phyloP scores from a whole-genome alignment of 2,797 vertebrate species.

The Gymnopithys bicolor region DNA sequence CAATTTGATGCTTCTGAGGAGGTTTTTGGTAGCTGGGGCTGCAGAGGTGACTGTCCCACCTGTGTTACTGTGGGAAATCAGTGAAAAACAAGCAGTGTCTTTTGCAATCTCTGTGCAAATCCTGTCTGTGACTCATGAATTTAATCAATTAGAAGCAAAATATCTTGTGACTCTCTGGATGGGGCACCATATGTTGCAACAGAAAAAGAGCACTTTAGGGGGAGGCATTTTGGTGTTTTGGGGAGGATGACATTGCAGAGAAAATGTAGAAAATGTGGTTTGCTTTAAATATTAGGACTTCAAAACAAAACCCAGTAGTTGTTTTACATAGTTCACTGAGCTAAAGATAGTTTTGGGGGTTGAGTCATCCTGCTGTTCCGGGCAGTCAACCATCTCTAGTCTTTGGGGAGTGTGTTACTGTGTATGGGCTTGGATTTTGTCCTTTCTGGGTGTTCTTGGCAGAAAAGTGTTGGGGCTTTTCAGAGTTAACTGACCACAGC shows the following conservation, averaged over 20 bases:
- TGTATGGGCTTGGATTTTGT: neutral
- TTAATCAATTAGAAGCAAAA: constrained; percentile 49
- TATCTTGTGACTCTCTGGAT: constrained; percentile 41
- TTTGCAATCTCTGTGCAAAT: constrained; percentile 5
- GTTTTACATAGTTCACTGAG: neutral
- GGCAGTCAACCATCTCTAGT: neutral
- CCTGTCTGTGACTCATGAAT: constrained; percentile 31
- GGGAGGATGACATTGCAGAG: neutral
- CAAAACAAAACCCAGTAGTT: constrained; percentile 6
- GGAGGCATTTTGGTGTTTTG: constrained; percentile 29
- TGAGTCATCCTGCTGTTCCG: neutral
- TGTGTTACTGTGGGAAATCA: neutral
- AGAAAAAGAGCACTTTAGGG: constrained; percentile 28
- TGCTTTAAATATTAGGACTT: constrained; percentile 31
- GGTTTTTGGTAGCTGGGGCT: neutral
- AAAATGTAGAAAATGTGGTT: constrained; percentile 24
- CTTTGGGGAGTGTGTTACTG: neutral
- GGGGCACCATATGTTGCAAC: constrained; percentile 37
- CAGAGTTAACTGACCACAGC: neutral
- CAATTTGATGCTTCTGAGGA: neutral
- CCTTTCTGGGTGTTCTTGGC: neutral
- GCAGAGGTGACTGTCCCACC: neutral
- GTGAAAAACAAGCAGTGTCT: neutral
- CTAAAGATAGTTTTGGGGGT: neutral
- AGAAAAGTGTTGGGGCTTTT: neutral